Evolutionary conservation across 2,113 vertebrate genomes (phyloP).

Genomic region (Mellivora capensis): DNA sequence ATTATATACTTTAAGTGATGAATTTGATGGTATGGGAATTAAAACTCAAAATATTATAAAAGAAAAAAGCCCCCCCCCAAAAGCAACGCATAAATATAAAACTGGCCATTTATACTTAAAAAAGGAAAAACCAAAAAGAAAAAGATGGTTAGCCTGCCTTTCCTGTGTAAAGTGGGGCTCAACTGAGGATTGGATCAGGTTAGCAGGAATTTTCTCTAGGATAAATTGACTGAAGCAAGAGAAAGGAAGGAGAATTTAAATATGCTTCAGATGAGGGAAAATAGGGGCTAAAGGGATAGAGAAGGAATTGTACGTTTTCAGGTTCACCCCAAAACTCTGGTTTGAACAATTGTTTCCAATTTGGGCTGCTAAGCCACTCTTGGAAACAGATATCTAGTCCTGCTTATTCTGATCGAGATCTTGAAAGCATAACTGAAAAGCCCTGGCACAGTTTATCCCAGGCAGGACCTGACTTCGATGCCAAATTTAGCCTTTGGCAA

Average conservation of each 20-base stretch:
- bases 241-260: constrained; percentile 8
- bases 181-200: neutral
- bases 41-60: neutral
- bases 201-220: neutral
- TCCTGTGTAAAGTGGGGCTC: neutral
- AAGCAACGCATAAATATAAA: neutral
- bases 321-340: neutral
- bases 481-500: constrained; percentile 75
- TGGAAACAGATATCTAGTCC: constrained; percentile 32
- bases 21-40: neutral
- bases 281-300: neutral
- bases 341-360: constrained; percentile 4
- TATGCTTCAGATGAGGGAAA: neutral
- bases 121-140: neutral
- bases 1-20: neutral
- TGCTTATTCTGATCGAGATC: constrained; percentile 47
- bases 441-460: constrained; percentile 63
- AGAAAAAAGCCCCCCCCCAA: neutral
- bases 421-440: constrained; percentile 62
- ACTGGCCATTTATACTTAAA: neutral
- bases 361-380: constrained; percentile 9
- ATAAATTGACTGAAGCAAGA: constrained; percentile 14
- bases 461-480: constrained; percentile 41
- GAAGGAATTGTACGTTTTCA: constrained; percentile 16
- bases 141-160: neutral